Evolutionary conservation across 2,797 vertebrate genomes (phyloP).

Genomic region (Muscicapa striata): DNA sequence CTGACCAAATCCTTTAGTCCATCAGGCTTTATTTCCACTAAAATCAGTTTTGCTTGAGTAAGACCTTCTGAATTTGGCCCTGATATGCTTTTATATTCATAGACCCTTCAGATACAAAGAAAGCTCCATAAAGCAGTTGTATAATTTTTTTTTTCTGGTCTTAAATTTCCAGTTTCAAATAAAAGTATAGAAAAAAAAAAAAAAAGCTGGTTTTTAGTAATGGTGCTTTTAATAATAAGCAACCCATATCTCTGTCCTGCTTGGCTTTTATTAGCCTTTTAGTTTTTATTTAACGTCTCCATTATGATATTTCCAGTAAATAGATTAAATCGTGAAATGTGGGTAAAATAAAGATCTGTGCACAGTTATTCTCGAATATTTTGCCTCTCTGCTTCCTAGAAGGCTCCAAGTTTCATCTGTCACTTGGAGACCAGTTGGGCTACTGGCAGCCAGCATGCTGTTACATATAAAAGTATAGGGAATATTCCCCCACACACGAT

Average conservation of each 20-base stretch:
- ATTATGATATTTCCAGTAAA: conserved; percentile 25
- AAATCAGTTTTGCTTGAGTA: conserved; percentile 61
- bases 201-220: not conserved
- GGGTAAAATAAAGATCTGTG: not conserved
- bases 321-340: not conserved
- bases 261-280: conserved; percentile 21
- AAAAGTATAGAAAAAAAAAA: not conserved
- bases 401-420: conserved; percentile 19
- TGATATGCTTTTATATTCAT: conserved; percentile 41
- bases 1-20: conserved; percentile 66
- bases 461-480: not conserved
- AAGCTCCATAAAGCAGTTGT: not conserved
- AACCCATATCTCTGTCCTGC: not conserved
- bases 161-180: conserved; percentile 7
- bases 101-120: conserved; percentile 29
- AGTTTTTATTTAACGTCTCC: conserved; percentile 10
- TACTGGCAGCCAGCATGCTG: conserved; percentile 4
- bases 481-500: not conserved
- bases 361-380: not conserved
- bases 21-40: conserved; percentile 63
- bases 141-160: not conserved
- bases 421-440: conserved; percentile 13
- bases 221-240: conserved; percentile 7
- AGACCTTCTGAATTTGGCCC: conserved; percentile 53
- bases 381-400: conserved; percentile 22